phyloP scores from a whole-genome alignment of 2,113 vertebrate species.

The Eulemur rufifrons region DNA sequence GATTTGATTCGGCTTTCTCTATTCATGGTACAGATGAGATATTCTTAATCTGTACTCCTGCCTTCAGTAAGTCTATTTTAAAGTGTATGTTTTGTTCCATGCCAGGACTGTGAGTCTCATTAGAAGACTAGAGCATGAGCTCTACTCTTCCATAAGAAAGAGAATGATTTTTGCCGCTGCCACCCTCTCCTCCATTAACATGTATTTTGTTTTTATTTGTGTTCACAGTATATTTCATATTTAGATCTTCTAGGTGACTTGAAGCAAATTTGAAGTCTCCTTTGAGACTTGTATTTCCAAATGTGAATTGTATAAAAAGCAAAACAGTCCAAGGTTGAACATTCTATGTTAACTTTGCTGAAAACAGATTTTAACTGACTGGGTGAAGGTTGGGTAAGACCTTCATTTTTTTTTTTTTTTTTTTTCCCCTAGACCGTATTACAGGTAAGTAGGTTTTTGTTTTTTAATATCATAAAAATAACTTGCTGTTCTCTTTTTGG shows the following conservation, averaged over 20 bases:
- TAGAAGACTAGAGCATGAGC: constrained; percentile 67
- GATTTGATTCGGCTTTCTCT: background rate
- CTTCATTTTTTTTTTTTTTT: constrained; percentile 79
- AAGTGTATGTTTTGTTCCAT: constrained; percentile 38
- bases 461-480: constrained; percentile 70
- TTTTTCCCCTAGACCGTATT: constrained; percentile 74
- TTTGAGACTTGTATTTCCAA: constrained; percentile 90
- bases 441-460: constrained; percentile 79
- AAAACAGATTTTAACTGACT: constrained; percentile 89
- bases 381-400: constrained; percentile 85
- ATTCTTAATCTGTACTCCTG: constrained; percentile 16
- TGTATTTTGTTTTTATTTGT: constrained; percentile 86
- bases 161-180: constrained; percentile 33
- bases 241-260: constrained; percentile 90
- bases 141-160: constrained; percentile 71
- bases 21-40: constrained; percentile 27
- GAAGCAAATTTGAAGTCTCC: constrained; percentile 88
- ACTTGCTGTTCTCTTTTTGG: constrained; percentile 42
- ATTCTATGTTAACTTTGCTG: constrained; percentile 86
- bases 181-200: constrained; percentile 80
- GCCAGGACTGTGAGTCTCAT: constrained; percentile 29
- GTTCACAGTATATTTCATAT: constrained; percentile 88
- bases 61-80: constrained; percentile 19
- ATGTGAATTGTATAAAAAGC: constrained; percentile 87
- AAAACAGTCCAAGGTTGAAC: constrained; percentile 86